Evolutionary conservation across 1,140 invertebrate species (phyloP), one percentile per base, ranked within the genome.

Genomic region (Planococcus citri): DNA sequence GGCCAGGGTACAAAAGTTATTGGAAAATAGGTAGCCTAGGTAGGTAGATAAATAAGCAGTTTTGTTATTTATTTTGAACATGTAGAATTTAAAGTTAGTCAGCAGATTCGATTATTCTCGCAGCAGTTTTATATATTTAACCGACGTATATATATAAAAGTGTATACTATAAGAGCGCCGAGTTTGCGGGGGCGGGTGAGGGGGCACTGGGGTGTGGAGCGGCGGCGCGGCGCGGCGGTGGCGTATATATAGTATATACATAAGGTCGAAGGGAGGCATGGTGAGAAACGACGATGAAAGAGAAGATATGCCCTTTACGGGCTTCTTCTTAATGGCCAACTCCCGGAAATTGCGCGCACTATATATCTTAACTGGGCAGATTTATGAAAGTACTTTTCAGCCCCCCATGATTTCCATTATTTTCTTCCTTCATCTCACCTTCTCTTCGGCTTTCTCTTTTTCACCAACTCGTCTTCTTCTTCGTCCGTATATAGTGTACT

Each of bases 301-400:
- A 64, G 60, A 64, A 64, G 25, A 64, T 64, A 64, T 64, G 60
- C 60, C 60, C 60, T 64, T 27, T 25, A 25, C 60, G 60, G 60
- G 60, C 60, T 64, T 27, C 60, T 64, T 64, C 60, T 64, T 64
- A 64, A 64, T 64, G 60, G 60, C 60, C 60, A 64, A 64, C 60
- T 64, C 60, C 60, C 60, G 60, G 60, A 64, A 64, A 64, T 64
- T 64, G 25, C 60, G 60, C 60, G 60, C 60, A 64, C 60, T 64
- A 64, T 64, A 64, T 64, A 64, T 64, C 60, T 64, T 64, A 64
- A 64, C 60, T 64, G 60, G 60, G 60, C 60, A 64, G 60, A 64
- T 64, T 64, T 64, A 64, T 64, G 60, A 64, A 64, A 64, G 60
- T 64, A 64, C 60, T 64, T 64, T 64, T 64, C 60, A 64, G 60